Percentiles rank a stretch among this genome's conserved stretches.
These are phyloP conservation scores for Crambe crambe DNA, from an alignment of 37 sponge, comb jelly and placozoan genomes.

Conservation along the genomic window DNA sequence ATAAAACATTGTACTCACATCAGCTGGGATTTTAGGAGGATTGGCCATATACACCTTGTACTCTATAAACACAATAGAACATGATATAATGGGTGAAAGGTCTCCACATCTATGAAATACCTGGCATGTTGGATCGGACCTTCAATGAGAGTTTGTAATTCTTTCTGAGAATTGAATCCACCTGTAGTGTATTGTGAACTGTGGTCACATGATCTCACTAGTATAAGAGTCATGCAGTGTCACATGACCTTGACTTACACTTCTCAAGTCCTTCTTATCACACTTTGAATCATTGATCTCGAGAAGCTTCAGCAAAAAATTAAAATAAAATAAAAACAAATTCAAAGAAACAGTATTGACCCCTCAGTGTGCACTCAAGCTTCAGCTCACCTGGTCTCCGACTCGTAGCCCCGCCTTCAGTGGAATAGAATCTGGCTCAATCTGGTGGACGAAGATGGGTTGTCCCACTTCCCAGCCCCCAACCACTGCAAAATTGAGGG, in stretches of 20 bases:
- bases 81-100: neutral
- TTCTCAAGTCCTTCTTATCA: conserved; percentile 43
- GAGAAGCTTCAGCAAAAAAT: conserved; percentile 36
- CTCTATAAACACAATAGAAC: conserved; percentile 21
- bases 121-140: conserved; percentile 54
- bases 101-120: too few relatives aligned
- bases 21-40: conserved; percentile 39
- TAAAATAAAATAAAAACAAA: neutral
- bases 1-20: neutral
- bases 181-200: too few relatives aligned
- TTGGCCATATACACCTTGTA: conserved; percentile 52
- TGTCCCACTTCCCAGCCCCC: conserved; percentile 53
- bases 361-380: neutral
- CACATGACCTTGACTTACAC: too few relatives aligned
- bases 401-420: conserved; percentile 43
- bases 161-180: conserved; percentile 46
- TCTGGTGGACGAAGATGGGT: conserved; percentile 45
- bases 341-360: neutral
- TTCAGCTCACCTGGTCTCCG: conserved; percentile 66
- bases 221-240: too few relatives aligned
- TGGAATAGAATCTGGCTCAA: conserved; percentile 51
- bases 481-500: conserved; percentile 65
- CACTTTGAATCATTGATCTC: conserved; percentile 60
- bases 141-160: conserved; percentile 52
- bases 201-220: too few relatives aligned